A percentile compares a stretch with the other conserved stretches of the same genome.
These are phyloP conservation scores for Rhadina sibilatrix DNA, from an alignment of 2,113 vertebrate genomes.

Conservation along the genomic window DNA sequence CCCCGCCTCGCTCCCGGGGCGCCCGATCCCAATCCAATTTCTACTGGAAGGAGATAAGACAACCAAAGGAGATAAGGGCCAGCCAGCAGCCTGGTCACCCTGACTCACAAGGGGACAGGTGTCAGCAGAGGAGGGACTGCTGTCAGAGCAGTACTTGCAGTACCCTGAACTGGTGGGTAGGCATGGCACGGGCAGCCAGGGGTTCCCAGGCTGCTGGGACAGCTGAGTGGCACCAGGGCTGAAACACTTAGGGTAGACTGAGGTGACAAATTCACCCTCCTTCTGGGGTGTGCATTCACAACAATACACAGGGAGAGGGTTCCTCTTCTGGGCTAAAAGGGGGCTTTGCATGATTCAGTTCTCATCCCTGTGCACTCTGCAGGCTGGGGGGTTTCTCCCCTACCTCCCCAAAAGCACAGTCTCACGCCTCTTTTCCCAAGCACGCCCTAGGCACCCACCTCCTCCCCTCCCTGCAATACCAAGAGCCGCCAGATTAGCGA, in stretches of 20 bases:
- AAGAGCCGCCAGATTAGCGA: not conserved
- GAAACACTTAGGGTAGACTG: rapidly evolving
- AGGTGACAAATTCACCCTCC: not conserved
- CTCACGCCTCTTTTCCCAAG: not conserved
- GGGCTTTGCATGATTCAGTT: rapidly evolving
- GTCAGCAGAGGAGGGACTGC: rapidly evolving
- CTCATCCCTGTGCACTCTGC: rapidly evolving
- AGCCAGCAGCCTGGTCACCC: not conserved
- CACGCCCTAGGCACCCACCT: not conserved
- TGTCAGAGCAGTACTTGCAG: rapidly evolving
- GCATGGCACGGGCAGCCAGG: rapidly evolving
- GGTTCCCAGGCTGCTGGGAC: not conserved
- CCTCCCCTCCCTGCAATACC: not conserved
- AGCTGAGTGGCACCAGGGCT: rapidly evolving
- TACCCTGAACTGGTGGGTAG: rapidly evolving
- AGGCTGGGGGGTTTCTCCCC: not conserved
- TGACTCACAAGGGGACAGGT: not conserved
- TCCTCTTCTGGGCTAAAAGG: not conserved
- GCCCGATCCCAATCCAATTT: not conserved
- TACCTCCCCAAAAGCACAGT: not conserved
- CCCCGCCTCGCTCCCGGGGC: rapidly evolving
- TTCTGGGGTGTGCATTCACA: not conserved
- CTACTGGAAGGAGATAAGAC: slow-evolving; percentile 9
- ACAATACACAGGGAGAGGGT: rapidly evolving
- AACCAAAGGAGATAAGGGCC: not conserved